Conservation (phyloP, 2,888 invertebrate species). For the Parnassius mnemosyne region DNA sequence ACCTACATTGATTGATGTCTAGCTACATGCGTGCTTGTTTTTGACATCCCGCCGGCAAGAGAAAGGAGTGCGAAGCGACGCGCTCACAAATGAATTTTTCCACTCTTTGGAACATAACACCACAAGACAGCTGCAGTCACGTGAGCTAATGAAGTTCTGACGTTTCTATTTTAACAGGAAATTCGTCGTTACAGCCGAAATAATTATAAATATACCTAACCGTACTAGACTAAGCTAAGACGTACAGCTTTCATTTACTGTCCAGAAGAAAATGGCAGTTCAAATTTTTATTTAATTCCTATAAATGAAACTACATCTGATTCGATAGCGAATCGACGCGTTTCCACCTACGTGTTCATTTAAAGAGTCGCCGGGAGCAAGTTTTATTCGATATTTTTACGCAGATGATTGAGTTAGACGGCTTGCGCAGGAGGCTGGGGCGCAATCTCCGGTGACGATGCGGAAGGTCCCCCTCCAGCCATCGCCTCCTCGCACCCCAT, state of each 20-base stretch:
- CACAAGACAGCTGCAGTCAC: slow-evolving; percentile 50
- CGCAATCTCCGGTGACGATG: slow-evolving; percentile 72
- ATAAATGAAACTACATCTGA: slow-evolving; percentile 37
- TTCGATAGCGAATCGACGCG: slow-evolving; percentile 40
- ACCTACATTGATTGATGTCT: slow-evolving; percentile 72
- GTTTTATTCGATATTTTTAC: slow-evolving; percentile 73
- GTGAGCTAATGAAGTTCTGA: slow-evolving; percentile 41
- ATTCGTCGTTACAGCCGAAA: slow-evolving; percentile 46
- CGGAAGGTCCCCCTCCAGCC: slow-evolving; percentile 43
- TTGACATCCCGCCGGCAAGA: slow-evolving; percentile 66
- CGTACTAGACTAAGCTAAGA: too few species aligned
- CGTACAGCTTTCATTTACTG: slow-evolving; percentile 15
- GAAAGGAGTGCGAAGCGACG: slow-evolving; percentile 63
- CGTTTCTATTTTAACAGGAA: slow-evolving; percentile 54
- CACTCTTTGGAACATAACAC: slow-evolving; percentile 57
- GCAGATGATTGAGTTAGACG: slow-evolving; percentile 74
- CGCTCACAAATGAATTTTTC: slow-evolving; percentile 54
- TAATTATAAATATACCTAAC: slow-evolving; percentile 26
- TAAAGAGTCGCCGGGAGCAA: slow-evolving; percentile 57
- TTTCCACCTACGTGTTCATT: slow-evolving; percentile 46
- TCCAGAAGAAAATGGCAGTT: slow-evolving; percentile 35
- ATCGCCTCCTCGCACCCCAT: slow-evolving; percentile 30
- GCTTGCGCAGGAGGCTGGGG: slow-evolving; percentile 70
- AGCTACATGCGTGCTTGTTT: slow-evolving; percentile 65
- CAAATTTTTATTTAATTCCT: slow-evolving; percentile 43